Base-by-base conservation (phyloP, 1,140 invertebrate species). In the Condylostylus longicornis region DNA sequence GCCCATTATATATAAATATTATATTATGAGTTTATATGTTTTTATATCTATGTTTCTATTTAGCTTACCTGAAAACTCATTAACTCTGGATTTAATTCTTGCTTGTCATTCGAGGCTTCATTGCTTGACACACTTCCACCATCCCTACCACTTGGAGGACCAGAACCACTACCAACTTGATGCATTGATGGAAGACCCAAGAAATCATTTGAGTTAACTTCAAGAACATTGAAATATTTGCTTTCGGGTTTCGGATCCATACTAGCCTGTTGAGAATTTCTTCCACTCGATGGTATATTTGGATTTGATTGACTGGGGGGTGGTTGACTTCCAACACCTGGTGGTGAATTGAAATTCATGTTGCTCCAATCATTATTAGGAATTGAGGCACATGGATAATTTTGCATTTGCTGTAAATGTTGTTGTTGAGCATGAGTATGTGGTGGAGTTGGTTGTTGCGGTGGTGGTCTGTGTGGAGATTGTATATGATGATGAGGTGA, bases 161-260 rank as follows among this genome's bases (percentile, higher is more conserved):
- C 33, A 44, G 45, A 33, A 32, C 35, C 35, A 25, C 39, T 31
- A 6, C 37, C 43, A n/a, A 41, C 42, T 10, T 56, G 54, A 44
- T 53, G 50, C 51, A 58, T 50, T n/a, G n/a, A n/a, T 45, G 55
- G 54, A 53, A 58, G 55, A 42, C 53, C 53, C 33, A 58, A 41
- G 42, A 58, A 58, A 35, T 58, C 55, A 22, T 53, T 35, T 22
- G 55, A 54, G 35, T 58, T 54, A 6, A 34, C 33, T n/a, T 34
- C 15, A 5, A 34, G 18, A 15, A 58, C 55, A 29, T 54, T 53
- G 27, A 56, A 58, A 33, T 50, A 58, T 34, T 58, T 58, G 39
- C 35, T 34, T 25, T 43, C 42, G 18, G 41, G 42, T 37, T 46
- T 46, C 2, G 27, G 10, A 6, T 41, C 38, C 18, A 37, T 31